Conservation (phyloP, 1,140 invertebrate species). For the Pteromalus puparum region DNA sequence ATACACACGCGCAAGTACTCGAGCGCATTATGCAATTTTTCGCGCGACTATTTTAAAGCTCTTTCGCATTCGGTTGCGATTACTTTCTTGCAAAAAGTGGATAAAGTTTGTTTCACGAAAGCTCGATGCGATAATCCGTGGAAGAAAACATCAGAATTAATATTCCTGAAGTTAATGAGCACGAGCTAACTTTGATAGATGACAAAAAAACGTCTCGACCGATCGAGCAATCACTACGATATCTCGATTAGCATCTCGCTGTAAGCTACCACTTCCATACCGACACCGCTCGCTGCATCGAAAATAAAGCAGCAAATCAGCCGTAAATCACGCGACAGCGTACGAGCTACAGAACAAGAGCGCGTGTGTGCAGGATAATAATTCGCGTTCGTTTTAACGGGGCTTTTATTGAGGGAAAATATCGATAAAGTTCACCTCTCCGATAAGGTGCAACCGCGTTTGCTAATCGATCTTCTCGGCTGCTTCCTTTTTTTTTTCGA, state of each 20-base stretch:
- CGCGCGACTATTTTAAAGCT: too few relatives aligned
- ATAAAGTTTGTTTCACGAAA: not conserved
- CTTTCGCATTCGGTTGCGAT: too few relatives aligned
- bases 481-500: slow-evolving; percentile 8
- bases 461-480: not conserved
- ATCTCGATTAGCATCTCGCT: not conserved
- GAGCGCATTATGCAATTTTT: not conserved
- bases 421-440: slow-evolving; percentile 22
- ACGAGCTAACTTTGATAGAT: not conserved
- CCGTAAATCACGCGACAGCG: not conserved
- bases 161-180: not conserved
- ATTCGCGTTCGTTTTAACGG: slow-evolving; percentile 27
- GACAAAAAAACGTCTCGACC: not conserved
- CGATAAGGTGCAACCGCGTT: not conserved
- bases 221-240: not conserved
- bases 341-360: not conserved
- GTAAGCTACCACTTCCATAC: too few relatives aligned
- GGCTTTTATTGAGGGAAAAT: slow-evolving; percentile 16
- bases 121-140: not conserved
- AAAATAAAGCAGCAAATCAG: not conserved
- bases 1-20: too few relatives aligned
- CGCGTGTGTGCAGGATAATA: not conserved
- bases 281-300: too few relatives aligned
- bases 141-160: not conserved
- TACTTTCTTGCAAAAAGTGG: too few relatives aligned